phyloP scores from a whole-genome alignment of 2,797 vertebrate species.

The Aldrovandia affinis region DNA sequence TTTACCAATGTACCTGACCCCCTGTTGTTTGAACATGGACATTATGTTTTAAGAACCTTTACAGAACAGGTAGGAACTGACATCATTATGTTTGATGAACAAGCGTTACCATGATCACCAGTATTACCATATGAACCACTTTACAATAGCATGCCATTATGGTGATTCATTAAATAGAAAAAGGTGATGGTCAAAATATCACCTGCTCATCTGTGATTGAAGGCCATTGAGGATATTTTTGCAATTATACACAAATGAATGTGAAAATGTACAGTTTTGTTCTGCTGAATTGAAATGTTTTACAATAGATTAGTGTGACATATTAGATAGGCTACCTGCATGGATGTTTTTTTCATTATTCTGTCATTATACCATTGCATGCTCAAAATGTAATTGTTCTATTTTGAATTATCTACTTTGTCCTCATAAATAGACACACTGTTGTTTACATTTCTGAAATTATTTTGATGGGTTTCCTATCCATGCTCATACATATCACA shows the following conservation, averaged over 20 bases:
- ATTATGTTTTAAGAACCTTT: neutral
- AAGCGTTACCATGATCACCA: neutral
- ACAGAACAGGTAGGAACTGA: no score
- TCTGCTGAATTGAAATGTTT: neutral
- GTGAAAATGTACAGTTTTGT: constrained; percentile 2
- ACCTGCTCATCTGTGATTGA: neutral
- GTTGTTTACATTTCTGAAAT: neutral
- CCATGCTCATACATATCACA: neutral
- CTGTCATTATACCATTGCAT: neutral
- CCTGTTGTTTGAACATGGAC: constrained; percentile 1
- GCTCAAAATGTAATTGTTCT: neutral
- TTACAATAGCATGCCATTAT: constrained; percentile 4
- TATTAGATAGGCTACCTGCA: neutral
- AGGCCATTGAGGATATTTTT: neutral
- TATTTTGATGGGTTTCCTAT: neutral
- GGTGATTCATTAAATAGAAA: neutral
- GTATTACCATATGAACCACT: neutral
- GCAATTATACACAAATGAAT: constrained; percentile 1
- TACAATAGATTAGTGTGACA: constrained; percentile 15
- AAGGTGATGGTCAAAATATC: neutral
- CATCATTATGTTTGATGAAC: no score
- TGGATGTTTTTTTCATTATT: neutral
- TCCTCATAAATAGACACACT: neutral
- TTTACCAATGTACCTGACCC: no score
- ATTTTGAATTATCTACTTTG: neutral